Percentiles rank a stretch among this genome's conserved stretches.
Conservation (phyloP, 1,140 invertebrate species). For the Euglossa dilemma region DNA sequence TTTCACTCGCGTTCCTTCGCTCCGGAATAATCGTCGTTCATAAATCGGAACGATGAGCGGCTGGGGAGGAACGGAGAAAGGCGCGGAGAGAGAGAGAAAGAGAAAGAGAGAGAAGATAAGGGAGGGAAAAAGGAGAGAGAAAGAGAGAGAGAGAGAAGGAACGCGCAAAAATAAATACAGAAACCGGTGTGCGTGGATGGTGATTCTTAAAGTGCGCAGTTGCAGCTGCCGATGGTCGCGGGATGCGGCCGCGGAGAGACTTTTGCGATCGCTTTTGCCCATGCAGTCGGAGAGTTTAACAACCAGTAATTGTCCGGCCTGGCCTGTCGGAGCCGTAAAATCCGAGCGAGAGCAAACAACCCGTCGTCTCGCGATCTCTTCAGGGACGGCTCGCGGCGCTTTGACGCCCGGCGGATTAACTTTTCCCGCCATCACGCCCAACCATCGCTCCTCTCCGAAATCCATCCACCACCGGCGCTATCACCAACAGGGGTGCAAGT, state of each 20-base stretch:
- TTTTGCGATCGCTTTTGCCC: slow-evolving; percentile 63
- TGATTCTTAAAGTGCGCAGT: slow-evolving; percentile 44
- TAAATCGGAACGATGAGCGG: slow-evolving; percentile 36
- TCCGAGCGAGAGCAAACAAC: slow-evolving; percentile 75
- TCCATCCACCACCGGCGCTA: too few species aligned
- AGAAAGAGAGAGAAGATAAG: slow-evolving; percentile 1
- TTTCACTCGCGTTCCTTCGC: neutral
- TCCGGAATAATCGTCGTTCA: slow-evolving; percentile 32
- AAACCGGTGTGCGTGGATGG: slow-evolving; percentile 49
- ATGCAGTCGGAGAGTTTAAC: slow-evolving; percentile 71
- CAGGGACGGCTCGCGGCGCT: slow-evolving; percentile 57
- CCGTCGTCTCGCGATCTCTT: slow-evolving; percentile 50
- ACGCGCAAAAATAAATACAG: slow-evolving; percentile 42
- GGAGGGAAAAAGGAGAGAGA: neutral
- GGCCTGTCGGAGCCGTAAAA: slow-evolving; percentile 74
- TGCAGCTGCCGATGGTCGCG: slow-evolving; percentile 53
- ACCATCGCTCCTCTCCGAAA: too few species aligned
- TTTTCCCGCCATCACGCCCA: neutral
- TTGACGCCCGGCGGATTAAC: slow-evolving; percentile 53
- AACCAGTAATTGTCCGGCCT: slow-evolving; percentile 76
- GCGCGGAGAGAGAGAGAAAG: neutral
- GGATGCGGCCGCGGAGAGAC: slow-evolving; percentile 48
- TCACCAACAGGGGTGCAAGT: too few species aligned
- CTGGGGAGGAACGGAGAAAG: neutral
- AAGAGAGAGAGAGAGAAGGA: neutral